Percentiles rank a stretch among this genome's conserved stretches.
Conservation (phyloP, 2,797 vertebrate species). For the Ambastaia sidthimunki region DNA sequence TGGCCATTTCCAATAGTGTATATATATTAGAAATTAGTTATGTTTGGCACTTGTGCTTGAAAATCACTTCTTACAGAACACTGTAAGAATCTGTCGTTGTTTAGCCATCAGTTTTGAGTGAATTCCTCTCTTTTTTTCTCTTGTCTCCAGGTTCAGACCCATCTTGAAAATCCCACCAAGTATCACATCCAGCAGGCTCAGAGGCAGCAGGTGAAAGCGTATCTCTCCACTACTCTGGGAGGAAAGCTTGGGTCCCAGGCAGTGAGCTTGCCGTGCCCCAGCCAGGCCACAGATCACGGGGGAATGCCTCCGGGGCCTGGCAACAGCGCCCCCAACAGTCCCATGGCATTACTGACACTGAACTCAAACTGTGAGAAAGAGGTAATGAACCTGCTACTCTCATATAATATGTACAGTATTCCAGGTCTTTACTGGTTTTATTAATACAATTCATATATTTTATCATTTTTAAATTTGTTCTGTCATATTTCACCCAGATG, state of each 20-base stretch:
- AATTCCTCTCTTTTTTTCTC: not conserved
- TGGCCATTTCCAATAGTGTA: no score
- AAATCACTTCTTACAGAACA: no score
- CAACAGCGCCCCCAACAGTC: conserved; percentile 98
- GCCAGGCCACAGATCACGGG: conserved; percentile 91
- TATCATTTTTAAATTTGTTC: no score
- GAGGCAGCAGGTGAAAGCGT: conserved; percentile 98
- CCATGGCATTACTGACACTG: conserved; percentile 97
- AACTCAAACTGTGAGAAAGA: conserved; percentile 98
- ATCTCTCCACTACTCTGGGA: conserved; percentile 88
- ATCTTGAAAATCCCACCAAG: conserved; percentile 98
- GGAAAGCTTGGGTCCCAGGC: conserved; percentile 92
- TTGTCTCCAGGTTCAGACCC: conserved; percentile 89
- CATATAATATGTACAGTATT: no score
- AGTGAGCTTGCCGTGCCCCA: conserved; percentile 92
- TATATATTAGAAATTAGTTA: no score
- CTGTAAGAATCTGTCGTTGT: no score
- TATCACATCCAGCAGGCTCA: conserved; percentile 98
- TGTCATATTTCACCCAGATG: no score
- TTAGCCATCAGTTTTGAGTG: no score
- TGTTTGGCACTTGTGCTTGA: no score
- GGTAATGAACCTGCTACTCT: conserved; percentile 71
- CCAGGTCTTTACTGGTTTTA: not conserved
- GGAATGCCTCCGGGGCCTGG: conserved; percentile 93
- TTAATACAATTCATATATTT: not conserved